Percentiles rank a stretch among this genome's conserved stretches.
These are phyloP conservation scores for Zelleria hepariella DNA, from an alignment of 2,888 invertebrate genomes.

Conservation along the genomic window DNA sequence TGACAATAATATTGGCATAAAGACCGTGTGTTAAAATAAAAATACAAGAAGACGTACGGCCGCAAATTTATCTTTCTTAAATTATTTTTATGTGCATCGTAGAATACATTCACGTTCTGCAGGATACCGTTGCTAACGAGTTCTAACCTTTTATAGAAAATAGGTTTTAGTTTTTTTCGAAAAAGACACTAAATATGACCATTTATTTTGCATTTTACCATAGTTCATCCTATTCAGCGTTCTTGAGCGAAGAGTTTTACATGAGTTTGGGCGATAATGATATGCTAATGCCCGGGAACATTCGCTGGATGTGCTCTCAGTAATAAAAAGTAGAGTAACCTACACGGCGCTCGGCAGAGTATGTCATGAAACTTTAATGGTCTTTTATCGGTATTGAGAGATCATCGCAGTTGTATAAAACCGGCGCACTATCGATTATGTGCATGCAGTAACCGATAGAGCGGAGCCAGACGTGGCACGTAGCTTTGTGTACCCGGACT, in stretches of 20 bases:
- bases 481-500: background rate
- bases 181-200: constrained; percentile 16
- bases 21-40: background rate
- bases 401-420: background rate
- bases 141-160: constrained; percentile 4
- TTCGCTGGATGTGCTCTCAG: constrained; percentile 25
- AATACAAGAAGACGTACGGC: background rate
- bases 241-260: constrained; percentile 37
- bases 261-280: constrained; percentile 44
- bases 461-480: background rate
- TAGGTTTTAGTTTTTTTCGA: constrained; percentile 13
- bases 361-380: constrained; percentile 2
- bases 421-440: background rate
- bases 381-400: background rate
- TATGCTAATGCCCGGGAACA: constrained; percentile 42
- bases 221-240: constrained; percentile 34
- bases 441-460: background rate
- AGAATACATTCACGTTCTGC: background rate
- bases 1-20: constrained; percentile 2
- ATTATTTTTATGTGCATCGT: background rate
- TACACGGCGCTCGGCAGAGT: background rate
- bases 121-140: constrained; percentile 1
- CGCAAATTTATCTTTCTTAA: background rate
- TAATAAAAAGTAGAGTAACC: constrained; percentile 18
- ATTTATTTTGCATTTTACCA: constrained; percentile 37